phyloP scores from a whole-genome alignment of 1,140 invertebrate species.

The Calliphora vicina region DNA sequence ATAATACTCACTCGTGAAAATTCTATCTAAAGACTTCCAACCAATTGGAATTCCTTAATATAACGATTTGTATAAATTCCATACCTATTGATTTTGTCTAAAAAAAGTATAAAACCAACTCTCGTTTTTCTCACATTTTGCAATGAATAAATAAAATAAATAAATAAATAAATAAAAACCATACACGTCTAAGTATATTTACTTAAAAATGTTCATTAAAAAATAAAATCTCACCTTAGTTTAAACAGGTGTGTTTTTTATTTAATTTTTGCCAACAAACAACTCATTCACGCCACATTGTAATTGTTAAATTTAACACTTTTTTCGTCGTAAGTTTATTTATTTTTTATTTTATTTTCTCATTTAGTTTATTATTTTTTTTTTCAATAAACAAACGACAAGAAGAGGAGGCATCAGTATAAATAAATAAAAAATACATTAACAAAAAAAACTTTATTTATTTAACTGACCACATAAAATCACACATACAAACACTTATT shows the following conservation, averaged over 20 bases:
- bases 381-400: background rate
- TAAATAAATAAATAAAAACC: too few relatives aligned
- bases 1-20: too few relatives aligned
- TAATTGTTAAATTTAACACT: constrained; percentile 18
- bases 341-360: too few relatives aligned
- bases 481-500: too few relatives aligned
- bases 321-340: background rate
- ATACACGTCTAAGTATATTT: background rate
- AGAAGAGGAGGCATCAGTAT: background rate
- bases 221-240: background rate
- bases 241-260: constrained; percentile 16
- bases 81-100: too few relatives aligned
- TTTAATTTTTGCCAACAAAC: background rate
- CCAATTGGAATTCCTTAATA: too few relatives aligned
- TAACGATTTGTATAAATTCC: too few relatives aligned
- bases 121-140: too few relatives aligned
- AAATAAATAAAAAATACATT: background rate
- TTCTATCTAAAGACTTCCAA: too few relatives aligned
- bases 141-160: too few relatives aligned
- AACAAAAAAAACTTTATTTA: background rate
- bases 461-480: background rate
- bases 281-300: background rate
- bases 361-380: background rate
- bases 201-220: background rate
- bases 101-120: too few relatives aligned